Base-by-base conservation (phyloP, 2,888 invertebrate species). In the Hermodice carunculata region DNA sequence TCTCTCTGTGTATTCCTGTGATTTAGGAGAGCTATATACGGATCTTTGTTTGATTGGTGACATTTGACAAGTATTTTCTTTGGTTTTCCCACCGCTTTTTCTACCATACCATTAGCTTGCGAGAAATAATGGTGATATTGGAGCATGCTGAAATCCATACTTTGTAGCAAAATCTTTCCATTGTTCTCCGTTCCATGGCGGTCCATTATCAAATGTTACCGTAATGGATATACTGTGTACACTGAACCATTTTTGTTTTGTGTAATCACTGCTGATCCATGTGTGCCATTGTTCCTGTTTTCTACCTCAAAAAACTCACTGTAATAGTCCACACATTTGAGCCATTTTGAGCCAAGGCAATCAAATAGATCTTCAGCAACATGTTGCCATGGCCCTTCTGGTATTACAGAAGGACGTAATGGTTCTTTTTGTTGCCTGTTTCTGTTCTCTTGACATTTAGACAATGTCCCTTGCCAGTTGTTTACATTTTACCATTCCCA, bases 61-160 rank as follows among this genome's bases (percentile, higher is more conserved):
- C 54, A 43, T 46, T 66, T 66, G 40, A 17, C 48, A 8, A 58
- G 31, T 40, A 66, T 22, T 2, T 26, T 49, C 51, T 66, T 64
- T 14, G 64, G 51, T 17, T 59, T 66, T n/a, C 57, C 59, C n/a
- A 66, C 66, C 24, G 49, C 24, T 52, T 66, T 66, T 31, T 66
- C 66, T 3, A 57, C 64, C 32, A 66, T 28, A 2, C 64, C 66
- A 66, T 66, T 66, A 6, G 57, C 29, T 29, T 66, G 66, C n/a
- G 58, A 24, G 37, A 66, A n/a, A 46, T 22, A 14, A 3, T 17
- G 66, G 64, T n/a, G 58, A 59, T 17, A 59, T 57, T 3, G 44
- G 8, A 22, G 29, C 59, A 28, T 51, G 57, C 19, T n/a, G 29
- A 31, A 66, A 66, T 14, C 43, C 59, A 29, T 49, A 66, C 4